Evolutionary conservation across 1,140 invertebrate genomes (phyloP).

Genomic region (Bradysia coprophila): DNA sequence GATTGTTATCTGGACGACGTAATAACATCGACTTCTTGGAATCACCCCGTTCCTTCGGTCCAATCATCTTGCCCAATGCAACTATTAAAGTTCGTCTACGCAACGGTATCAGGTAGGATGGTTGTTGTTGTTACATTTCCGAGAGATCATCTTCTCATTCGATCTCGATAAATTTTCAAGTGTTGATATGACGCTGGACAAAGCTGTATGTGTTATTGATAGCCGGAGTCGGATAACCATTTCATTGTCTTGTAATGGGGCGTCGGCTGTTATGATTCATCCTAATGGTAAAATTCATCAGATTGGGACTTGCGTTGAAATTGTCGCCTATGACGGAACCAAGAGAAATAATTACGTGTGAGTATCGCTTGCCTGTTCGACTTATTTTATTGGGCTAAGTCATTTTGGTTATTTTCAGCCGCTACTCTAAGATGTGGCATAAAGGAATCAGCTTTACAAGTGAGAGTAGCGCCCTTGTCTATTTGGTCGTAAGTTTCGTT

Average conservation of each 20-base stretch:
- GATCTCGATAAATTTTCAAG: no score
- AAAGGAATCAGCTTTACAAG: conserved; percentile 75
- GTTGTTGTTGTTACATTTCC: not conserved
- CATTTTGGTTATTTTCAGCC: no score
- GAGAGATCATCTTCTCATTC: no score
- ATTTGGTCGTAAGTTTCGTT: no score
- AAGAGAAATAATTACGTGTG: conserved; percentile 21
- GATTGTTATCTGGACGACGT: no score
- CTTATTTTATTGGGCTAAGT: no score
- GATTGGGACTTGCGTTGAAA: conserved; percentile 68
- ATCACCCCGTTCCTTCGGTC: conserved; percentile 15
- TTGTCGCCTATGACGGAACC: conserved; percentile 26
- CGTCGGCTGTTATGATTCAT: conserved; percentile 54
- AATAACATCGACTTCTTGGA: no score
- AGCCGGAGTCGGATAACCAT: conserved; percentile 61
- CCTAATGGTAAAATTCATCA: conserved; percentile 66
- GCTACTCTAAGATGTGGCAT: conserved; percentile 79
- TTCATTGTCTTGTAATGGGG: conserved; percentile 48
- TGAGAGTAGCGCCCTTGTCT: conserved; percentile 64
- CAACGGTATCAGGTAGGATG: conserved; percentile 34
- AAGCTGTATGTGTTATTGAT: conserved; percentile 58
- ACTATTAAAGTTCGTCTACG: conserved; percentile 58
- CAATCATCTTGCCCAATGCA: conserved; percentile 55
- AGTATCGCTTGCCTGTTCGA: no score
- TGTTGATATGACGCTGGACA: conserved; percentile 65